Conservation (phyloP, 53 echinoderm and acorn worm genomes). For the Patiria pectinifera region DNA sequence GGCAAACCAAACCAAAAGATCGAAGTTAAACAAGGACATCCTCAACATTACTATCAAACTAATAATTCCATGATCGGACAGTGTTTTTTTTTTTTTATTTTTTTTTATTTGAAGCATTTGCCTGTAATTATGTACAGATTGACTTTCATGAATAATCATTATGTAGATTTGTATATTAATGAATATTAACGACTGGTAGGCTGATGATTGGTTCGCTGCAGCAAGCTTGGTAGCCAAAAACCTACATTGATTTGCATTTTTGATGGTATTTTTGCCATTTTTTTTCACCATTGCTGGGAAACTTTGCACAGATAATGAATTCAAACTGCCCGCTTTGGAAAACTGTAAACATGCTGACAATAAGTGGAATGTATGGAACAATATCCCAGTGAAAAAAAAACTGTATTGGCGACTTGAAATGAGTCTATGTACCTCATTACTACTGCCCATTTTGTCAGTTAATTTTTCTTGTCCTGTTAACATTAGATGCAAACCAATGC, state of each 20-base stretch:
- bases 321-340: no score
- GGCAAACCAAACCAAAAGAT: no score
- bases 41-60: not conserved
- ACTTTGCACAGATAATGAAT: no score
- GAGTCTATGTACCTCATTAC: no score
- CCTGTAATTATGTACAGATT: constrained; percentile 45
- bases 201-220: constrained; percentile 14
- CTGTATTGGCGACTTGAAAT: no score
- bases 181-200: constrained; percentile 45
- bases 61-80: not conserved
- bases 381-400: not conserved
- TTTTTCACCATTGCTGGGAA: not conserved
- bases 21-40: no score
- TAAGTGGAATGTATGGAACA: not conserved
- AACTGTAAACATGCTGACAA: no score
- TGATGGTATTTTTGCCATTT: not conserved
- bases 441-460: not conserved
- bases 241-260: not conserved
- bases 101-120: not conserved
- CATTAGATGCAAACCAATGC: not conserved
- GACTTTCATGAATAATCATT: constrained; percentile 14
- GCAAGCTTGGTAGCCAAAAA: not conserved
- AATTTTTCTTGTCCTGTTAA: no score
- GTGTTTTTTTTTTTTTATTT: not conserved
- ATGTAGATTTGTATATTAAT: constrained; percentile 55